Evolutionary conservation across 2,888 invertebrate species (phyloP).

Genomic region (Melinaea marsaeus): DNA sequence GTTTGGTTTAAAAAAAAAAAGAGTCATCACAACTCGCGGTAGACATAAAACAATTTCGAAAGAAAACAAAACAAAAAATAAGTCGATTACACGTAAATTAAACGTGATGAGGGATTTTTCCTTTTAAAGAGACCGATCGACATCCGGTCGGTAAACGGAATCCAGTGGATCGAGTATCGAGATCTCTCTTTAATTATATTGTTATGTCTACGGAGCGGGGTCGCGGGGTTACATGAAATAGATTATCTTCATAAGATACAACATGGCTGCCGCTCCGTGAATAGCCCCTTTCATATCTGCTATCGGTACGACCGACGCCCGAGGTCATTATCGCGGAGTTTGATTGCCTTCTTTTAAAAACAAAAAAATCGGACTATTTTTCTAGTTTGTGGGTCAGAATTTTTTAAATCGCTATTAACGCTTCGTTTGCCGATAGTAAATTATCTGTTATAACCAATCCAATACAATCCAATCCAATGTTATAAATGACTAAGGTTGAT

Average conservation of each 20-base stretch:
- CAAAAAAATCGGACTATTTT: constrained; percentile 30
- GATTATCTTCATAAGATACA: constrained; percentile 70
- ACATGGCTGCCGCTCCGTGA: constrained; percentile 56
- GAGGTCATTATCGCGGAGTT: constrained; percentile 58
- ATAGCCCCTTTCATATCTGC: constrained; percentile 58
- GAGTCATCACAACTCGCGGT: constrained; percentile 19
- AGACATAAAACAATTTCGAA: constrained; percentile 26
- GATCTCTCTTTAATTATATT: constrained; percentile 77
- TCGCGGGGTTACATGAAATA: constrained; percentile 77
- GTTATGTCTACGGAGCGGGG: constrained; percentile 67
- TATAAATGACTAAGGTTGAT: too few species aligned
- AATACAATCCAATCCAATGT: too few species aligned
- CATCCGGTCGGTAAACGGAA: constrained; percentile 62
- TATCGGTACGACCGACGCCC: constrained; percentile 44
- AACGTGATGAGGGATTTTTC: constrained; percentile 60
- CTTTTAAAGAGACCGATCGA: constrained; percentile 56
- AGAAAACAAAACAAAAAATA: constrained; percentile 47
- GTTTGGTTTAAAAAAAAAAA: constrained; percentile 10
- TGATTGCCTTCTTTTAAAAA: constrained; percentile 33
- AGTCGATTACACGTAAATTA: constrained; percentile 50
- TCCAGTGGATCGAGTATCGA: constrained; percentile 35
- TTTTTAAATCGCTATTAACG: constrained; percentile 20
- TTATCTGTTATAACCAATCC: too few species aligned
- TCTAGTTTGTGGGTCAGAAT: constrained; percentile 22
- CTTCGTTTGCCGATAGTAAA: constrained; percentile 16